Base-by-base conservation (phyloP, 2,113 vertebrate genomes). In the Hemiprocne comata region DNA sequence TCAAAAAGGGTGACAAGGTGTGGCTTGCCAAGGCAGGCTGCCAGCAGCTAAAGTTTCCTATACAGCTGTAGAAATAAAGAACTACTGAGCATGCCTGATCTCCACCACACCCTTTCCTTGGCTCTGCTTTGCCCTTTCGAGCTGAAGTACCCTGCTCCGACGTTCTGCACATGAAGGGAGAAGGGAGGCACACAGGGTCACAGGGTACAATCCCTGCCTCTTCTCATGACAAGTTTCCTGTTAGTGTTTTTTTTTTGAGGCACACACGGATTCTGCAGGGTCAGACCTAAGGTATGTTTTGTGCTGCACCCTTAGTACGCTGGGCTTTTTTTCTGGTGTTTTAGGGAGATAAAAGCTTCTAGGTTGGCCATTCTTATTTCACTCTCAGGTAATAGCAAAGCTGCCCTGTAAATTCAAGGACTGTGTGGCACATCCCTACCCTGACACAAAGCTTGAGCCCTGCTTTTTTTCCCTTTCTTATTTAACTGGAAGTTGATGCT, bases 11-110 rank as follows among this genome's bases (percentile, higher is more conserved):
- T 88, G 88, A 70, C 67, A 73, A 94, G 71, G 94, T 92, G 90
- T 83, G 85, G 67, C 75, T 90, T 93, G 82, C 67, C 64, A 70
- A 90, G 85, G 88, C 94, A 80, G 79, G 16, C 62, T 92, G 95
- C 95, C 95, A 94, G 5, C 66, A 70, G 46, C 85, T 90, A 73
- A 70, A 76, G 58, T 93, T 88, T 96, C 90, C 90, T 94, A 74
- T 77, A 62, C 90, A 93, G 89, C 88, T 94, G 82, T 83, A 77
- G 94, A 80, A 95, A 85, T 87, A 95, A 92, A 74, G 81, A 95
- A 48, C 69, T 58, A 9, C 42, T 81, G 75, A 86, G 53, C 38
- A 34, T 89, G 88, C 33, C 85, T 77, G 51, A 55, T 83, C 75
- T 48, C 38, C 34, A 67, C 75, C 86, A 71, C 76, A 83, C 60